Evolutionary conservation across 2,888 invertebrate species (phyloP).

Genomic region (Ormyrus labotus): DNA sequence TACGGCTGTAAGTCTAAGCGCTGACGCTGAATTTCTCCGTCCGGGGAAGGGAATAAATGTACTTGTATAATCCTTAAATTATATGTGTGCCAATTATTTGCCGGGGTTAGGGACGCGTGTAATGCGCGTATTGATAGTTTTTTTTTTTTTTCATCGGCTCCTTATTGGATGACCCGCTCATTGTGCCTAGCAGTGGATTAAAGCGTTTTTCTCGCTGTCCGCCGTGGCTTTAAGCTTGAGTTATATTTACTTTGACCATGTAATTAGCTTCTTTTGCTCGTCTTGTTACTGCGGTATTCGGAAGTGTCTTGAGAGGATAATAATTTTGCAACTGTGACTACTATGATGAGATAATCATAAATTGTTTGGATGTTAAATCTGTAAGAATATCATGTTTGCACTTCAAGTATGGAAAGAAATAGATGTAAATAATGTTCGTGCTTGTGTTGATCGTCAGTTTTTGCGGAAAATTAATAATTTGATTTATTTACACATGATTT

Average conservation of each 20-base stretch:
- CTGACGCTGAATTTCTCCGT: too few relatives aligned
- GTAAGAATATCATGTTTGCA: too few relatives aligned
- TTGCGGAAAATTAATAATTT: too few relatives aligned
- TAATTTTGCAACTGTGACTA: neutral
- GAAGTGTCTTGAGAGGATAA: conserved; percentile 19
- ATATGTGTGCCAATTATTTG: conserved; percentile 39
- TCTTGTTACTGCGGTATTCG: neutral
- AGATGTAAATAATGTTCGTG: too few relatives aligned
- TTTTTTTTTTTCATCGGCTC: neutral
- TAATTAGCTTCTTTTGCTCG: conserved; percentile 13
- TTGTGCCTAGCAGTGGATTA: conserved; percentile 28
- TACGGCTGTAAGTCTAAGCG: neutral
- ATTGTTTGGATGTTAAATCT: too few relatives aligned
- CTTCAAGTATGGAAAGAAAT: too few relatives aligned
- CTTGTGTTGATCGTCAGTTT: too few relatives aligned
- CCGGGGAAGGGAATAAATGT: neutral
- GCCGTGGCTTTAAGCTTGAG: neutral
- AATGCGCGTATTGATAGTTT: conserved; percentile 25
- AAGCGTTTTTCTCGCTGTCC: neutral
- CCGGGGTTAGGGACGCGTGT: neutral
- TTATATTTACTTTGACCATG: conserved; percentile 22
- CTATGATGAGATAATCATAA: too few relatives aligned
- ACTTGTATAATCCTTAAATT: conserved; percentile 36
- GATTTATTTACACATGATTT: too few relatives aligned
- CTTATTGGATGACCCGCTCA: neutral